A percentile compares a stretch with the other conserved stretches of the same genome.
These are phyloP conservation scores for Proisotoma minuta DNA, from an alignment of 2,888 invertebrate species.

Conservation along the genomic window DNA sequence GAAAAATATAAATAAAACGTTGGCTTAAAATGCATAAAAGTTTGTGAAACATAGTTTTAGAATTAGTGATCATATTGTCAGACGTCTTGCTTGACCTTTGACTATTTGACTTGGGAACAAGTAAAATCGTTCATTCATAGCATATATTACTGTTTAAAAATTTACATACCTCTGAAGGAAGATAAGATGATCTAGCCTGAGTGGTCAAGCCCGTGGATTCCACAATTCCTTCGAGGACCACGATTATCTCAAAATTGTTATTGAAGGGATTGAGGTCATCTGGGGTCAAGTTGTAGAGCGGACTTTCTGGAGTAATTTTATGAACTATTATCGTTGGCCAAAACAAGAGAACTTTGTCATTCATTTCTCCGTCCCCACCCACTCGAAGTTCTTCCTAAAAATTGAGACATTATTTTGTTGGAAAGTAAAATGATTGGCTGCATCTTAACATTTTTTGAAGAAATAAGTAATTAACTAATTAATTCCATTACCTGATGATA, in stretches of 20 bases:
- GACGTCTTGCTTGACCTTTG: no score
- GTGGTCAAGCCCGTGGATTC: slow-evolving; percentile 81
- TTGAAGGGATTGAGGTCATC: slow-evolving; percentile 71
- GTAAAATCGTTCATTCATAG: no score
- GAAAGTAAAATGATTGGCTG: neutral
- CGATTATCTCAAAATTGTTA: slow-evolving; percentile 74
- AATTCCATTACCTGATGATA: slow-evolving; percentile 25
- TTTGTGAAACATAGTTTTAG: no score
- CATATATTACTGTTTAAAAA: neutral
- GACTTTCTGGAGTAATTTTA: slow-evolving; percentile 74
- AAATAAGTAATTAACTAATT: neutral
- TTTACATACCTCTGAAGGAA: slow-evolving; percentile 55
- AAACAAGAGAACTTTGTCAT: slow-evolving; percentile 80
- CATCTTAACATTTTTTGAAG: neutral
- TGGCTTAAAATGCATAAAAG: no score
- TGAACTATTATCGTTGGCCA: slow-evolving; percentile 97
- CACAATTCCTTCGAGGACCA: slow-evolving; percentile 75
- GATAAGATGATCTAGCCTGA: slow-evolving; percentile 74
- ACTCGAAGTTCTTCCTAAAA: slow-evolving; percentile 22
- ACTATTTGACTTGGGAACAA: no score
- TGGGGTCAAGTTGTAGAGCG: slow-evolving; percentile 81
- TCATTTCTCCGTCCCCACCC: slow-evolving; percentile 45
- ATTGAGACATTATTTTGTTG: neutral
- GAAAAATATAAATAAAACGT: slow-evolving; percentile 1
- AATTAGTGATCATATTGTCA: no score